Evolutionary conservation across 2,888 invertebrate species (phyloP).

Genomic region (Neoitamus cyanurus): DNA sequence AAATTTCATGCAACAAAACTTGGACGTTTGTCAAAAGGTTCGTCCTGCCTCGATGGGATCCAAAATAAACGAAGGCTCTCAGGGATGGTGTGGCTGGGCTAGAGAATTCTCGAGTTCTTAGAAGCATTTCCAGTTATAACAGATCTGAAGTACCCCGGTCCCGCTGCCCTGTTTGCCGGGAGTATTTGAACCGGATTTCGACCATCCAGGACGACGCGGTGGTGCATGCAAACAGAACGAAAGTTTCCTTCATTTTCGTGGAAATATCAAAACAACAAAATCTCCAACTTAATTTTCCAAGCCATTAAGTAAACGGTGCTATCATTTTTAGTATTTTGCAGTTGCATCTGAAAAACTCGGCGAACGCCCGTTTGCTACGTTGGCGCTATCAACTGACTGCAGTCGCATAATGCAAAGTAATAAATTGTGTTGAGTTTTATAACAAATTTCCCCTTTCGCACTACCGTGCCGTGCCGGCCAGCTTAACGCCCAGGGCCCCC

Average conservation of each 20-base stretch:
- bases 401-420: slow-evolving; percentile 28
- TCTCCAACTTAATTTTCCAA: slow-evolving; percentile 12
- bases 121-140: neutral
- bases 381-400: slow-evolving; percentile 20
- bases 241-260: neutral
- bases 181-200: neutral
- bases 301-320: slow-evolving; percentile 11
- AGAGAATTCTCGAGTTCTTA: neutral
- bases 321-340: slow-evolving; percentile 12
- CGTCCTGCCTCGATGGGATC: neutral
- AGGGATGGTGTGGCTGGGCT: neutral
- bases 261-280: slow-evolving; percentile 2
- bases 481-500: neutral
- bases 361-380: neutral
- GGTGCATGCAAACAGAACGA: neutral
- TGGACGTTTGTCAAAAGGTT: neutral
- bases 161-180: neutral
- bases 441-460: neutral
- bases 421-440: neutral
- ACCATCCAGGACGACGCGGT: neutral
- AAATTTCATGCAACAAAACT: neutral
- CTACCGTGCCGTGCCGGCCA: neutral
- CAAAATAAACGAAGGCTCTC: neutral
- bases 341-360: neutral
- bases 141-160: neutral